Evolutionary conservation across 2,113 vertebrate genomes (phyloP).

Genomic region (Elephas maximus): DNA sequence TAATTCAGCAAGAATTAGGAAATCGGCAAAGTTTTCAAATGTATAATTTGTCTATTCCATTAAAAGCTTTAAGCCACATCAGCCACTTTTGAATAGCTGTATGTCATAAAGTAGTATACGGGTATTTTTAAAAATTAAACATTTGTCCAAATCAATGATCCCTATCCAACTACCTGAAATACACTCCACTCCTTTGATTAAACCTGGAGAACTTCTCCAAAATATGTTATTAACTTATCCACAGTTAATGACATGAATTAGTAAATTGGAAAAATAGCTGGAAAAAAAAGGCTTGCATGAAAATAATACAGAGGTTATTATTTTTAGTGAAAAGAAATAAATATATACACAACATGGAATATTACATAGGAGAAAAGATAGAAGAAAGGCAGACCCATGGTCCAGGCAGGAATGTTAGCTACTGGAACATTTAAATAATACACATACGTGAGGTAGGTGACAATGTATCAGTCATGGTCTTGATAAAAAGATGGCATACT

Average conservation of each 20-base stretch:
- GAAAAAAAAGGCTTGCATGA: not conserved
- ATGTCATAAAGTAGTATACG: not conserved
- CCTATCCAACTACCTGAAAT: not conserved
- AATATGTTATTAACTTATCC: not conserved
- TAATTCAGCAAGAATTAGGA: not conserved
- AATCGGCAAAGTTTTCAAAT: not conserved
- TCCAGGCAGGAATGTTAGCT: not conserved
- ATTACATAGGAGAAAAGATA: not conserved
- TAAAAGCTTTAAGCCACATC: not conserved
- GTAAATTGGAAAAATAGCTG: not conserved
- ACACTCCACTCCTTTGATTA: not conserved
- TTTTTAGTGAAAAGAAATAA: conserved; percentile 6
- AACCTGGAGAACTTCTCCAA: not conserved
- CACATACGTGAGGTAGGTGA: not conserved
- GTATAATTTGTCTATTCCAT: not conserved
- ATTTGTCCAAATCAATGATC: not conserved
- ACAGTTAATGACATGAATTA: not conserved
- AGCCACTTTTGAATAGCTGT: not conserved
- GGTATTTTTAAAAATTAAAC: not conserved
- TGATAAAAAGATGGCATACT: not conserved
- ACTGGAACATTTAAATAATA: not conserved
- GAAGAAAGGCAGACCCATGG: not conserved
- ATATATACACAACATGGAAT: not conserved
- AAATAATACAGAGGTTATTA: not conserved
- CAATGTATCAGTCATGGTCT: not conserved